These are phyloP conservation scores for Lepidurus packardi DNA, from an alignment of 1,140 invertebrate genomes.

Conservation along the genomic window DNA sequence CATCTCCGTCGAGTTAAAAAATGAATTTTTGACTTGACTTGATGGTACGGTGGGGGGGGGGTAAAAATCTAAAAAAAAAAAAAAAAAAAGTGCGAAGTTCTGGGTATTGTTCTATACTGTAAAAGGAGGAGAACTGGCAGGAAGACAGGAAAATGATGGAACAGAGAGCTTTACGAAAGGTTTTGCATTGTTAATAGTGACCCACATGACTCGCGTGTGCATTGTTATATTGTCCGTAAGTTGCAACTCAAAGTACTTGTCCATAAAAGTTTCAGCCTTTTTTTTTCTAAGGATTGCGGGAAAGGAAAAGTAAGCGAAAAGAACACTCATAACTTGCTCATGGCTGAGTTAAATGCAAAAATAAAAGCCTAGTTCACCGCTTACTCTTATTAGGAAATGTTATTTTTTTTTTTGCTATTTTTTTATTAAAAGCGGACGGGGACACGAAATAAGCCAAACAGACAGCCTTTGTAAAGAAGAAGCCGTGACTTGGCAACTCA, in stretches of 20 bases:
- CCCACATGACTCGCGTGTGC: not conserved
- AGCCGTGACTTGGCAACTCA: constrained; percentile 13
- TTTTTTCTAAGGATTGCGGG: not conserved
- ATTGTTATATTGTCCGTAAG: not conserved
- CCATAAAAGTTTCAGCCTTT: not conserved
- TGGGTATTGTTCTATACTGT: too few relatives aligned
- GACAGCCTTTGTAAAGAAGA: not conserved
- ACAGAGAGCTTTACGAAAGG: not conserved
- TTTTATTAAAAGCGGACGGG: too few relatives aligned
- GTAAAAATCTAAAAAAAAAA: not conserved
- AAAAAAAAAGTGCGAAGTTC: too few relatives aligned
- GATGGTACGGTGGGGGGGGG: not conserved
- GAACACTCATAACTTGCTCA: too few relatives aligned
- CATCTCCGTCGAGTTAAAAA: constrained; percentile 15
- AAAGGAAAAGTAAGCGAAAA: not conserved
- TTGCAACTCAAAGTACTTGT: not conserved
- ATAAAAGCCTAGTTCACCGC: too few relatives aligned
- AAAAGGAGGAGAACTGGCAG: too few relatives aligned
- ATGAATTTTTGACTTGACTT: constrained; percentile 9
- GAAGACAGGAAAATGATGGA: not conserved
- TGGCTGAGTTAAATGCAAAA: too few relatives aligned
- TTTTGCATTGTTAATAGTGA: not conserved
- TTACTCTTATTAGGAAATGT: too few relatives aligned
- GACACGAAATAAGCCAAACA: not conserved
- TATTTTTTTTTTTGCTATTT: too few relatives aligned